Evolutionary conservation across 1,140 invertebrate species (phyloP).

Genomic region (Drosophila takahashii): DNA sequence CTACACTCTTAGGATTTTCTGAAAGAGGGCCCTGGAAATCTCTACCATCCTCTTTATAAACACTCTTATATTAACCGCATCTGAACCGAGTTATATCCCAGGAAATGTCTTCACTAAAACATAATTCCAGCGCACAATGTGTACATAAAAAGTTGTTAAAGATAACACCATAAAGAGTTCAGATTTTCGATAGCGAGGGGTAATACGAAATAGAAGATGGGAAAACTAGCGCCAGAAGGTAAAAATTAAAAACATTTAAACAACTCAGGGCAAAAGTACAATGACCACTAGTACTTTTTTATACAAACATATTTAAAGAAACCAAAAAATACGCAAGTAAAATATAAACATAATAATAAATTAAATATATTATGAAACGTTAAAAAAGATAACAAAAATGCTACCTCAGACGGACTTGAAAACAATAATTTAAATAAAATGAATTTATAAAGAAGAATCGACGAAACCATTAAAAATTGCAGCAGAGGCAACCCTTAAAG

Average conservation of each 20-base stretch:
- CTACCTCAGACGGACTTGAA: slow-evolving; percentile 84
- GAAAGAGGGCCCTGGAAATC: slow-evolving; percentile 13
- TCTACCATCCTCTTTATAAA: slow-evolving; percentile 3
- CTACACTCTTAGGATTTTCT: slow-evolving; percentile 25
- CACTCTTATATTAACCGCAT: slow-evolving; percentile 10
- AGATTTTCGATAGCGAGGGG: slow-evolving; percentile 19
- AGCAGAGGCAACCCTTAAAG: slow-evolving; percentile 36
- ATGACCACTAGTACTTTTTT: slow-evolving; percentile 80
- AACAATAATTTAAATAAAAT: slow-evolving; percentile 82
- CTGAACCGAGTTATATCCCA: slow-evolving; percentile 21
- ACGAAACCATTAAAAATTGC: slow-evolving; percentile 39
- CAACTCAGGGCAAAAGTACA: slow-evolving; percentile 85
- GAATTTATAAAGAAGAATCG: slow-evolving; percentile 65
- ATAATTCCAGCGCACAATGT: slow-evolving; percentile 41
- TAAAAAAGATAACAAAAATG: slow-evolving; percentile 62
- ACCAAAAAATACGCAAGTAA: slow-evolving; percentile 44
- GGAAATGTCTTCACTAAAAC: slow-evolving; percentile 31
- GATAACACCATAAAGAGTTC: slow-evolving; percentile 16
- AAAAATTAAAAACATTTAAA: slow-evolving; percentile 48
- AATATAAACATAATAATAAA: slow-evolving; percentile 47
- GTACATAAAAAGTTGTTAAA: slow-evolving; percentile 50
- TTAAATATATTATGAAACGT: slow-evolving; percentile 46
- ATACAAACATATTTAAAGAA: slow-evolving; percentile 56
- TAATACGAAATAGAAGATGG: not conserved
- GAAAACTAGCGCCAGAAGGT: slow-evolving; percentile 63